These are phyloP conservation scores for Idris sp. DNA, from an alignment of 1,140 invertebrate species.

Conservation along the genomic window DNA sequence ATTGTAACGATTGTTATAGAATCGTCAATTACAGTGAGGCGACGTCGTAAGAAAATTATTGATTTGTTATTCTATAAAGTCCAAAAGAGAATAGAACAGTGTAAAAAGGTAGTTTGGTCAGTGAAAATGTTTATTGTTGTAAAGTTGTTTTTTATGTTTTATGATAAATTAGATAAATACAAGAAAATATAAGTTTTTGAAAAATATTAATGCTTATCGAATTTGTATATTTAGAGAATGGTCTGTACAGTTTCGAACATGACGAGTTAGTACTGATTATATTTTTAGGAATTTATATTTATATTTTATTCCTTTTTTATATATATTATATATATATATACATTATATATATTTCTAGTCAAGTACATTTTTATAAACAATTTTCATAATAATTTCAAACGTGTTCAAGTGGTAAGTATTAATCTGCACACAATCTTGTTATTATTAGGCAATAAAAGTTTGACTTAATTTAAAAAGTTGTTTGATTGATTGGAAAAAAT, in stretches of 20 bases:
- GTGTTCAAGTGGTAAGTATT: too few species aligned
- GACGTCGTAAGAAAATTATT: conserved; percentile 65
- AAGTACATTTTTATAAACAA: too few species aligned
- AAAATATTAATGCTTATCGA: conserved; percentile 60
- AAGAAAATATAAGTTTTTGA: conserved; percentile 62
- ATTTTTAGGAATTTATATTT: conserved; percentile 12
- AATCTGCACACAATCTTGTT: too few species aligned
- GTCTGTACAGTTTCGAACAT: conserved; percentile 40
- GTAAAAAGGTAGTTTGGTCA: conserved; percentile 60
- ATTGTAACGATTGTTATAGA: conserved; percentile 53
- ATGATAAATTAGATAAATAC: conserved; percentile 54
- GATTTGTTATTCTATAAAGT: conserved; percentile 65
- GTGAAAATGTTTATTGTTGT: conserved; percentile 52
- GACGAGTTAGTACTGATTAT: conserved; percentile 38
- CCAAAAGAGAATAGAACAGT: conserved; percentile 65
- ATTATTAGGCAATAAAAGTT: too few species aligned
- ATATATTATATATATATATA: neutral
- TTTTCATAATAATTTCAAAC: too few species aligned
- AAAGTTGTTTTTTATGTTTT: conserved; percentile 41
- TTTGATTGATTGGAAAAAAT: too few species aligned
- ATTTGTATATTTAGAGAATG: conserved; percentile 39
- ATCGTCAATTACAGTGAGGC: conserved; percentile 59
- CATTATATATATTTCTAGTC: too few species aligned
- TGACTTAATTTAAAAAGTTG: too few species aligned
- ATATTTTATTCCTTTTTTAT: conserved; percentile 1